phyloP scores from a whole-genome alignment of 2,888 invertebrate species.

The Sarcophaga caerulescens region DNA sequence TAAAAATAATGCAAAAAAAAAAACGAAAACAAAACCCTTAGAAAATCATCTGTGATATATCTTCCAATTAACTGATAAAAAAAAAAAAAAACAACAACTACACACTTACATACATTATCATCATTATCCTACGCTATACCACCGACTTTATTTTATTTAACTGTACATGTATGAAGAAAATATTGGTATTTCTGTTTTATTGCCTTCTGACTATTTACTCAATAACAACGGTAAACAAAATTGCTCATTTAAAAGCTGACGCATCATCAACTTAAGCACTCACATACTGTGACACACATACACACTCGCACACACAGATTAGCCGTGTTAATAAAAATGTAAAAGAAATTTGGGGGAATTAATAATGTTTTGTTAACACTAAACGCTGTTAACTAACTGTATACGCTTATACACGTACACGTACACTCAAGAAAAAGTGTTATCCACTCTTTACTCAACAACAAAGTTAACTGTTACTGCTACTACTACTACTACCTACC shows the following conservation, averaged over 20 bases:
- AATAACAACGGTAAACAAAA: background rate
- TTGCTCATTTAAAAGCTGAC: constrained; percentile 21
- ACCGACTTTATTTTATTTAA: constrained; percentile 36
- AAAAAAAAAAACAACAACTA: background rate
- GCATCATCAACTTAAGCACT: constrained; percentile 16
- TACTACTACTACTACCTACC: background rate
- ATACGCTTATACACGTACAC: background rate
- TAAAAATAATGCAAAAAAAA: constrained; percentile 7
- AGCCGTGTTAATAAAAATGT: background rate
- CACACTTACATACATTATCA: background rate
- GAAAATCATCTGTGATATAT: constrained; percentile 66
- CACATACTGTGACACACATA: background rate
- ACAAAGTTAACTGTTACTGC: background rate
- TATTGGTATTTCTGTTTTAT: background rate
- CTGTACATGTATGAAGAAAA: background rate
- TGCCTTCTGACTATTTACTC: no score
- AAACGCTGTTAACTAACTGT: background rate
- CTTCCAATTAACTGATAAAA: constrained; percentile 40
- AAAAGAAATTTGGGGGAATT: background rate
- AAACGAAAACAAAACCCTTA: constrained; percentile 17
- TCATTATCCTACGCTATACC: constrained; percentile 22
- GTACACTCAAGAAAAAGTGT: background rate
- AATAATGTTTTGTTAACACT: background rate
- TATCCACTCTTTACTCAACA: background rate
- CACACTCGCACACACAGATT: background rate